Base-by-base conservation (phyloP, 2,113 vertebrate species). In the Saguinus imperator region DNA sequence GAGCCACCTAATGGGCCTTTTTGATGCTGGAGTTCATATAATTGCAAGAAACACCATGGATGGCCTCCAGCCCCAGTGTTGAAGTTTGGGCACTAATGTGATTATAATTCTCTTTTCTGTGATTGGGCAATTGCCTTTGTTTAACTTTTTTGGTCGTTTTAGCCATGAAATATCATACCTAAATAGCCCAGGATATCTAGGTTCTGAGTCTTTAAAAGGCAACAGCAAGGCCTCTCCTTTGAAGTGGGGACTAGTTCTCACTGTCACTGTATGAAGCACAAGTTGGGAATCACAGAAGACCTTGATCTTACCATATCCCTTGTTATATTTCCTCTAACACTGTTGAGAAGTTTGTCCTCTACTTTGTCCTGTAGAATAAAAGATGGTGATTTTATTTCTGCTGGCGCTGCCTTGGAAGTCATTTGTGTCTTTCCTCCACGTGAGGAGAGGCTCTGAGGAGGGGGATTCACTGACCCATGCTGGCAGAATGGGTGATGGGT, bases 401-500 rank as follows among this genome's bases (percentile, higher is more conserved):
- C 98, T 96, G 93, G 97, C 94, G 96, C 68, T 27, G 76, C 96
- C 98, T 98, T 95, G 97, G 94, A 98, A 97, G 97, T 96, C 91
- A 45, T 89, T 96, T 97, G 96, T 84, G 75, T 98, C 85, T 97
- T 93, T 98, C 96, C 3, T 5, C 88, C 25, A 14, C 16, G 87
- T 82, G 55, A 85, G 98, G 98, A 97, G 97, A 98, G 98, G 98
- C 98, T 97, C 91, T 3, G 1, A 89, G 86, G 98, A 98, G 94
- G 97, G 96, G 98, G 97, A 98, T 98, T 97, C 94, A 79, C 91
- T 98, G 98, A 98, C 98, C 98, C 95, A 82, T 70, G 97, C 88
- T 98, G 98, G 98, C 98, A 98, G 98, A 87, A 91, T 2, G 48
- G 88, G 98, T 98, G 98, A 99, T 98, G 98, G 98, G 98, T 98